phyloP scores from a whole-genome alignment of 2,797 vertebrate species.

The Prionace glauca region DNA sequence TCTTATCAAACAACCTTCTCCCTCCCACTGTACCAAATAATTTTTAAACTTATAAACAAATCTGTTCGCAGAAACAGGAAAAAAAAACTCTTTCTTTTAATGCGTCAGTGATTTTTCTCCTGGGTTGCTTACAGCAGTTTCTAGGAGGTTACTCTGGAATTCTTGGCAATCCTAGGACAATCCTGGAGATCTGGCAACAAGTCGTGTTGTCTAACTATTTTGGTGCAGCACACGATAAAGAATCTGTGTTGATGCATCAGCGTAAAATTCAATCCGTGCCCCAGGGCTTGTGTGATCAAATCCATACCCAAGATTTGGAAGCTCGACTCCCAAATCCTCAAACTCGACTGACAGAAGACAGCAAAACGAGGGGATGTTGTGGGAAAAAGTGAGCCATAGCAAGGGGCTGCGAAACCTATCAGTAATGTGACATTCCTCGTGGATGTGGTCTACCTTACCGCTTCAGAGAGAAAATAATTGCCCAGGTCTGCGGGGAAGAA shows the following conservation, averaged over 20 bases:
- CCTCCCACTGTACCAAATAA: not conserved
- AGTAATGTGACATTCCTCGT: not conserved
- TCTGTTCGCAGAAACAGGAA: not conserved
- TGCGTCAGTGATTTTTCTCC: not conserved
- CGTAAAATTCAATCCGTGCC: not conserved
- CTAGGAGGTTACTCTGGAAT: not conserved
- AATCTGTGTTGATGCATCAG: not conserved
- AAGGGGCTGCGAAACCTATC: not conserved
- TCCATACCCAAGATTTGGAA: not conserved
- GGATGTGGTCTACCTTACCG: conserved; percentile 9
- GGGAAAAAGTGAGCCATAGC: not conserved
- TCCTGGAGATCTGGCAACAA: not conserved
- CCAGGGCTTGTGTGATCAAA: not conserved
- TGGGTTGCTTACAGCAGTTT: not conserved
- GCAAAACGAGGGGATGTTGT: not conserved
- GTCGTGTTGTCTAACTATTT: not conserved
- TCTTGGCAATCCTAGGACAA: not conserved
- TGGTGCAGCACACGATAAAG: not conserved
- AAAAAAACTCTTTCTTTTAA: not conserved
- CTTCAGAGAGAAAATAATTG: not conserved
- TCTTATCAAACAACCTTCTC: no score
- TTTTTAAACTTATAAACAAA: not conserved
- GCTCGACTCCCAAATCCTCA: not conserved
- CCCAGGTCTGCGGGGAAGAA: not conserved
- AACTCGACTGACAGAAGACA: not conserved